Percentiles rank a stretch among this genome's conserved stretches.
These are phyloP conservation scores for Epinephelus moara DNA, from an alignment of 2,113 vertebrate species.

Conservation along the genomic window DNA sequence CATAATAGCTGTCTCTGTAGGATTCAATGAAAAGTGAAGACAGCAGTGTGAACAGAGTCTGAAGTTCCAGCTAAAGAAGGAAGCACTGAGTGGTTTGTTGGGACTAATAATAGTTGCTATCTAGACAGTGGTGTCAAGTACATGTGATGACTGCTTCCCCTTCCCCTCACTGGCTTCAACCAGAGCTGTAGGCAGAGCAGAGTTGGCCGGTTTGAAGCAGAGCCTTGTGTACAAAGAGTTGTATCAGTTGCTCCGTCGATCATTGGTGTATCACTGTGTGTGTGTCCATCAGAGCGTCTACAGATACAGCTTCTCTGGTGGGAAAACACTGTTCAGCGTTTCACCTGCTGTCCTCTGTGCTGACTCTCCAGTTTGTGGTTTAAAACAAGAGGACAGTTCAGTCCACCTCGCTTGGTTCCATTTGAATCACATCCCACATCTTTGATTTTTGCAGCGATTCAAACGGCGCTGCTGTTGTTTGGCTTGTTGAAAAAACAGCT, in stretches of 20 bases:
- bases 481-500: not conserved
- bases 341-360: not conserved
- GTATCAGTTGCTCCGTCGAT: not conserved
- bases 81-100: slow-evolving; percentile 56
- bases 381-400: not conserved
- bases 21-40: not conserved
- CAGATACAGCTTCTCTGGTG: not conserved
- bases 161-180: not conserved
- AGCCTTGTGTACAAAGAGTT: not conserved
- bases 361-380: not conserved
- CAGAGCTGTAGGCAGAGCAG: not conserved
- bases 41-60: not conserved
- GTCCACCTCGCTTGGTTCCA: not conserved
- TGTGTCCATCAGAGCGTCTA: not conserved
- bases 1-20: not conserved
- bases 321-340: not conserved
- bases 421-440: not conserved
- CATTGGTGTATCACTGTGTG: not conserved
- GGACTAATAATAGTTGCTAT: slow-evolving; percentile 69
- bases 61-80: slow-evolving; percentile 42
- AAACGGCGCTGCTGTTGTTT: not conserved
- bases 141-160: slow-evolving; percentile 66
- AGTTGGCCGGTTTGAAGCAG: not conserved
- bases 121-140: slow-evolving; percentile 64
- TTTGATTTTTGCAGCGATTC: not conserved